These are phyloP conservation scores for Drosophila greeni DNA, from an alignment of 2,888 invertebrate genomes.

Conservation along the genomic window DNA sequence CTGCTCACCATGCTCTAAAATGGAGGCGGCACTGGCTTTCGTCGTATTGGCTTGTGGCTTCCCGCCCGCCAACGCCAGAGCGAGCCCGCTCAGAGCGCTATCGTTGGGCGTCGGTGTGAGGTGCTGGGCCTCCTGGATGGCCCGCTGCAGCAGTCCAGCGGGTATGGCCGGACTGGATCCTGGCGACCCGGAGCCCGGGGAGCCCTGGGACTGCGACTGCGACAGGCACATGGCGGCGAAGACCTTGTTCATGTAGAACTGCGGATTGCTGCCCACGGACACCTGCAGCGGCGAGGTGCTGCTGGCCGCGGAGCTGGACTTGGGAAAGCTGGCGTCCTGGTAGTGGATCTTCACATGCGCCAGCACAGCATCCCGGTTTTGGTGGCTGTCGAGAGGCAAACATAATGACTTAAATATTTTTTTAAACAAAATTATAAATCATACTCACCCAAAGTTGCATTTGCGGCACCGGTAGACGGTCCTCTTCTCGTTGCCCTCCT, in stretches of 20 bases:
- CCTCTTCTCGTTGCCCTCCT: constrained; percentile 82
- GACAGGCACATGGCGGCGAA: constrained; percentile 78
- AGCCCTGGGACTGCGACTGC: constrained; percentile 76
- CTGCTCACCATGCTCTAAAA: constrained; percentile 79
- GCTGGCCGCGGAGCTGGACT: constrained; percentile 42
- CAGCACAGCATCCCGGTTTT: constrained; percentile 83
- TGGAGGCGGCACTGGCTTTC: constrained; percentile 74
- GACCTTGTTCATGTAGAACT: constrained; percentile 77
- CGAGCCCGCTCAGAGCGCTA: constrained; percentile 70
- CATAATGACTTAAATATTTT: background rate
- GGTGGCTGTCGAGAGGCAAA: constrained; percentile 79
- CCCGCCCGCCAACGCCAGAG: constrained; percentile 70
- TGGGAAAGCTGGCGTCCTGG: constrained; percentile 72
- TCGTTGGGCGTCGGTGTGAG: constrained; percentile 63
- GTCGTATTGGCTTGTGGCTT: constrained; percentile 52
- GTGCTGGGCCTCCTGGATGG: constrained; percentile 73
- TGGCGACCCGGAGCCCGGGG: constrained; percentile 34
- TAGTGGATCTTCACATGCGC: constrained; percentile 85
- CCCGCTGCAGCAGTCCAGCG: constrained; percentile 74
- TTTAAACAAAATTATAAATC: too few species aligned
- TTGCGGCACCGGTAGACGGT: constrained; percentile 94
- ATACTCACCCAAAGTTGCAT: constrained; percentile 87
- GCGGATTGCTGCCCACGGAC: constrained; percentile 71
- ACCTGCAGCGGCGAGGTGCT: constrained; percentile 72
- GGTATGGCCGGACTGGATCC: constrained; percentile 55